Percentiles rank a stretch among this genome's conserved stretches.
Evolutionary conservation across 2,888 invertebrate species (phyloP).

Genomic region (Platynereis dumerilii): DNA sequence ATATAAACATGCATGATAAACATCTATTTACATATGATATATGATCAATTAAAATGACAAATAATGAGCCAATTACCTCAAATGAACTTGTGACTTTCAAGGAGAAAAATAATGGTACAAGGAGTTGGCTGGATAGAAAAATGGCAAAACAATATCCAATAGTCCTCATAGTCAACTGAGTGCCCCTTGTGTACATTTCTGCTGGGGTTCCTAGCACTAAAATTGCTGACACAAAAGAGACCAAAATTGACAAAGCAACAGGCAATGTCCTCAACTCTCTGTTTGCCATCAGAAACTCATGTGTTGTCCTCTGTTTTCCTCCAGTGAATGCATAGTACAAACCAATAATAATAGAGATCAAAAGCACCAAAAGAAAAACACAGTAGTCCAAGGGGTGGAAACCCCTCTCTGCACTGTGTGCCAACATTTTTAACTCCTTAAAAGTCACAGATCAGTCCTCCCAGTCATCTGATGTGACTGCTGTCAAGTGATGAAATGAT

Average conservation of each 20-base stretch:
- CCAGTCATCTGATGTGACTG: too few species aligned
- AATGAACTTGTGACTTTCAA: slow-evolving; percentile 40
- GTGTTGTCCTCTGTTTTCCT: slow-evolving; percentile 34
- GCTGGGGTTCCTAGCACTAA: slow-evolving; percentile 39
- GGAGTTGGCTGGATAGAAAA: slow-evolving; percentile 33
- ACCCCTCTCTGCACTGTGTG: slow-evolving; percentile 9
- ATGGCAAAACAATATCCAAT: slow-evolving; percentile 39
- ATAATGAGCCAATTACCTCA: too few species aligned
- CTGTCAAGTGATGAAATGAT: too few species aligned
- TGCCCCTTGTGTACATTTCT: slow-evolving; percentile 41
- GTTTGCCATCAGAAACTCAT: slow-evolving; percentile 36
- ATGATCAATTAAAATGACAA: too few species aligned
- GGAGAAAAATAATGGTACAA: slow-evolving; percentile 38
- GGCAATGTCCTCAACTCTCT: slow-evolving; percentile 35
- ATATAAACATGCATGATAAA: too few species aligned
- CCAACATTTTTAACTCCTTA: background rate
- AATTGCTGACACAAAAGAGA: slow-evolving; percentile 40
- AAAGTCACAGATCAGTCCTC: too few species aligned
- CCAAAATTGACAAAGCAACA: slow-evolving; percentile 39
- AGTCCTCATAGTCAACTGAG: slow-evolving; percentile 36
- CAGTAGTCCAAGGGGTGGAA: slow-evolving; percentile 31
- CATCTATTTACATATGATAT: too few species aligned
- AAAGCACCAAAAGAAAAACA: slow-evolving; percentile 26
- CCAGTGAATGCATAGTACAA: slow-evolving; percentile 37
- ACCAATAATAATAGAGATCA: slow-evolving; percentile 31